These are phyloP conservation scores for Pinctada fucata DNA, from an alignment of 2,888 invertebrate species.

Conservation along the genomic window DNA sequence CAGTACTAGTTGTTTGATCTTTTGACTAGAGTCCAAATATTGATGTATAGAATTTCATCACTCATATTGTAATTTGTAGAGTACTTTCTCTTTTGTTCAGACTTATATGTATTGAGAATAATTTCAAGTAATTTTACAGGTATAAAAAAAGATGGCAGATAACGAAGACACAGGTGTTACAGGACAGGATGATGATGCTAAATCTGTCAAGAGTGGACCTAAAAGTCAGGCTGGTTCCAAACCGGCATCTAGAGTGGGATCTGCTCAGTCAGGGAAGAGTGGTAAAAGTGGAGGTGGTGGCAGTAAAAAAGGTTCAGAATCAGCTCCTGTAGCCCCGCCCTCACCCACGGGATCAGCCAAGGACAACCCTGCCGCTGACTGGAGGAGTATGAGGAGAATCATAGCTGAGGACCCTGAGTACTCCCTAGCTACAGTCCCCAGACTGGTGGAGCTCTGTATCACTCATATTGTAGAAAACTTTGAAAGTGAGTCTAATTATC, in stretches of 20 bases:
- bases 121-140: no score
- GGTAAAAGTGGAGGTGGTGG: conserved; percentile 50
- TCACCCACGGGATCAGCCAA: conserved; percentile 58
- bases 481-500: conserved; percentile 68
- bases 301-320: conserved; percentile 43
- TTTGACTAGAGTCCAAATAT: no score
- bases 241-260: conserved; percentile 56
- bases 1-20: no score
- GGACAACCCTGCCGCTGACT: conserved; percentile 67
- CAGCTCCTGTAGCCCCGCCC: conserved; percentile 52
- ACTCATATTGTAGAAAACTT: conserved; percentile 74
- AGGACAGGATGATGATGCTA: conserved; percentile 52
- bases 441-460: conserved; percentile 72
- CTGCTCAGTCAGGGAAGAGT: conserved; percentile 62
- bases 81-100: no score
- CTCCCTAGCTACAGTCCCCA: conserved; percentile 76
- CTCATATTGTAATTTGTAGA: no score
- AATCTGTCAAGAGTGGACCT: conserved; percentile 54
- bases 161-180: not conserved
- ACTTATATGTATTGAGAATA: no score
- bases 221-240: conserved; percentile 60
- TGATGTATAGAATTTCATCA: no score
- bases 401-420: conserved; percentile 77
- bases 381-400: conserved; percentile 73
- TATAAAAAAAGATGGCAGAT: not conserved